phyloP scores from a whole-genome alignment of 2,888 invertebrate genomes.

The Empis livida region DNA sequence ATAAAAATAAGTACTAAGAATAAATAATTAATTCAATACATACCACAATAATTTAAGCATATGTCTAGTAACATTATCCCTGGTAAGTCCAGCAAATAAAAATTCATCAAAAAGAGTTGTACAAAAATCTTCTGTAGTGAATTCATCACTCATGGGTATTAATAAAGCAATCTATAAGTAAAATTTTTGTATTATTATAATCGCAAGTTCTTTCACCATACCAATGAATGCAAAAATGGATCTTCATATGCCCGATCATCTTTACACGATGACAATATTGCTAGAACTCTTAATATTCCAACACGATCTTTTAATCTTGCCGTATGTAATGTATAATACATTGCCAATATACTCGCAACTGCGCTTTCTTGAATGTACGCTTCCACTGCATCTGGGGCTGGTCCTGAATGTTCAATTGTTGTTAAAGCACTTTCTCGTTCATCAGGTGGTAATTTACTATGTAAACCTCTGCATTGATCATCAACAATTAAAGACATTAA shows the following conservation, averaged over 20 bases:
- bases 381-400: slow-evolving; percentile 86
- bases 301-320: slow-evolving; percentile 69
- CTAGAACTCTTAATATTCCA: slow-evolving; percentile 73
- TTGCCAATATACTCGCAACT: slow-evolving; percentile 82
- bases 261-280: slow-evolving; percentile 80
- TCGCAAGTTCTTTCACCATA: slow-evolving; percentile 26
- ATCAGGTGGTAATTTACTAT: slow-evolving; percentile 79
- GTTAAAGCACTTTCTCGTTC: slow-evolving; percentile 87
- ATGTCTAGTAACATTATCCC: slow-evolving; percentile 87
- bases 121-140: slow-evolving; percentile 86
- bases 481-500: slow-evolving; percentile 88
- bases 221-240: slow-evolving; percentile 85
- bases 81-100: slow-evolving; percentile 75
- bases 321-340: slow-evolving; percentile 88
- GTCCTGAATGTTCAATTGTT: slow-evolving; percentile 85
- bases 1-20: no score
- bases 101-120: slow-evolving; percentile 93
- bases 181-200: background rate
- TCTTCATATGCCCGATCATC: slow-evolving; percentile 89
- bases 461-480: slow-evolving; percentile 70
- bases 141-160: slow-evolving; percentile 83
- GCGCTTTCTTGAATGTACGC: slow-evolving; percentile 84
- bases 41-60: slow-evolving; percentile 84
- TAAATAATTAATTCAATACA: background rate
- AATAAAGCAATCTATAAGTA: slow-evolving; percentile 46